phyloP scores from a whole-genome alignment of 2,888 invertebrate species.

The Agrilus biguttatus region DNA sequence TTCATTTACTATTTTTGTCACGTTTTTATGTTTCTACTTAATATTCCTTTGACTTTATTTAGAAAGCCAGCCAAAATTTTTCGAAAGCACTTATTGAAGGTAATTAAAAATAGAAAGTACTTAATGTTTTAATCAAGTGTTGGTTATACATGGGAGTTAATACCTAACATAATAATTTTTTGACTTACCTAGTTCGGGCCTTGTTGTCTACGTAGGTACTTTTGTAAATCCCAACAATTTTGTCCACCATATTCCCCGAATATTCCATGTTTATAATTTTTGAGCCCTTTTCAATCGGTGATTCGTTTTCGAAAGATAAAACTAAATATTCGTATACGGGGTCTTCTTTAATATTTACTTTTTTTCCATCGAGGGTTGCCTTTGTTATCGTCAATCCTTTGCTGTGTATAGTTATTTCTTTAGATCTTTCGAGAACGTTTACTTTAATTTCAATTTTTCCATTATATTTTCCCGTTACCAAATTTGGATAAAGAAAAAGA shows the following conservation, averaged over 20 bases:
- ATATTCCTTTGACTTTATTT: no score
- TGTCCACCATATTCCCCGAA: slow-evolving; percentile 45
- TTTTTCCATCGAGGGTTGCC: slow-evolving; percentile 22
- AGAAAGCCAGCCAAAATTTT: no score
- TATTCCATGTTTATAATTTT: slow-evolving; percentile 46
- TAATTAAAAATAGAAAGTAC: no score
- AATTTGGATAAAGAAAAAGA: slow-evolving; percentile 49
- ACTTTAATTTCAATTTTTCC: slow-evolving; percentile 42
- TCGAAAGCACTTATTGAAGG: no score
- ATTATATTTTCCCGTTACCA: slow-evolving; percentile 37
- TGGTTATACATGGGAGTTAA: no score
- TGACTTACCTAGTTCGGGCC: slow-evolving; percentile 31
- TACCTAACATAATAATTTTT: no score
- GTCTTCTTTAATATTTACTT: slow-evolving; percentile 13
- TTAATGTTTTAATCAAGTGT: no score
- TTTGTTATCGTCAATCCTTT: slow-evolving; percentile 39
- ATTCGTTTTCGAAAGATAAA: slow-evolving; percentile 15
- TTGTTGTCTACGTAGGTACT: slow-evolving; percentile 41
- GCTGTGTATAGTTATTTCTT: slow-evolving; percentile 43
- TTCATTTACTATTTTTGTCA: no score
- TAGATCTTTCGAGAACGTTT: slow-evolving; percentile 29
- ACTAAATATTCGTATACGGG: slow-evolving; percentile 18
- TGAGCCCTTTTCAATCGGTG: slow-evolving; percentile 15
- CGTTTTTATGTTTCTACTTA: no score
- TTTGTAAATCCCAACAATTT: slow-evolving; percentile 60